Evolutionary conservation across 1,140 invertebrate genomes (phyloP), one percentile per base, ranked within the genome.

Genomic region (Campoletis sonorensis): DNA sequence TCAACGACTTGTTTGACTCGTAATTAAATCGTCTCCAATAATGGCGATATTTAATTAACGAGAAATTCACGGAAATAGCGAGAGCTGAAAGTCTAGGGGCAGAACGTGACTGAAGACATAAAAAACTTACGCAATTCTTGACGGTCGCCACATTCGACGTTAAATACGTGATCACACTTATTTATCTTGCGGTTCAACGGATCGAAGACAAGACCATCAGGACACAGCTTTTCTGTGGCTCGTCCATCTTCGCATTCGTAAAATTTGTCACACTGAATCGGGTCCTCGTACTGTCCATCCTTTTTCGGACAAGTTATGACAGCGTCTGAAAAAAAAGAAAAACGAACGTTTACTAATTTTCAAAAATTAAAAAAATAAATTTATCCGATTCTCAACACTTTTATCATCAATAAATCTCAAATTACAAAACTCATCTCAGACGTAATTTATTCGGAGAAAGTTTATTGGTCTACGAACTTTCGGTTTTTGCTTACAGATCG

Each of bases 81-180:
- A 64, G 61, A 64, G 18, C n/a, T 40, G 61, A 77, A 40, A 49
- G 33, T 49, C 10, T 10, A 79, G 61, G 21, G 18, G 23, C 10
- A 23, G 23, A 64, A 64, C 61, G 61, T 27, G 61, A 27, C 70
- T 51, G 15, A 68, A 37, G 18, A 58, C 4, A 27, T 86, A 13
- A 58, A n/a, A 40, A 30, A 95, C 97, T 97, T 94, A 98, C 97
- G 97, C 79, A 98, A 92, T 92, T 97, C 96, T 26, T 95, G 94
- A 84, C 97, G 94, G 87, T 97, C 96, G 61, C 95, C 95, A 87
- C 97, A 98, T 87, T 98, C 96, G 11, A 97, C 96, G 84, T 97
- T 97, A 94, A 97, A 97, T 85, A 96, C 95, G 88, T 97, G 96
- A 90, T 98, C 97, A 88, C 97, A 98, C 90, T 97, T 97, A 93